Evolutionary conservation across 2,113 vertebrate species (phyloP).

Genomic region (Pachyramphus minor): DNA sequence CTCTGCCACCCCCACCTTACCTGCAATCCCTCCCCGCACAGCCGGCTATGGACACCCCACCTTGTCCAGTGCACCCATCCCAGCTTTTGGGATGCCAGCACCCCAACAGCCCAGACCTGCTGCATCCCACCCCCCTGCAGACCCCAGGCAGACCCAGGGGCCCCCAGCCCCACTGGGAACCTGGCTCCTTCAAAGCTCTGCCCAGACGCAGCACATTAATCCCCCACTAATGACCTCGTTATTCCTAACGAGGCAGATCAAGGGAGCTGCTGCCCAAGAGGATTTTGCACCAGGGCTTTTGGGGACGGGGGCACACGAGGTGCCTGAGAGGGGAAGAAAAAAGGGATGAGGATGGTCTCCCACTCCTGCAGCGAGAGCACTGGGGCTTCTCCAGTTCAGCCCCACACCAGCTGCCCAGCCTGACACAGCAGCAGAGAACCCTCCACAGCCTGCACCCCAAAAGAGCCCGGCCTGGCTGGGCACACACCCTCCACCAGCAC

Average conservation of each 20-base stretch:
- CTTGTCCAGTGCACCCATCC: not conserved
- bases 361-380: rapidly evolving
- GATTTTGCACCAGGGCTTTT: not conserved
- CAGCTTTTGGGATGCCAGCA: not conserved
- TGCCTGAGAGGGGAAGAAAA: not conserved
- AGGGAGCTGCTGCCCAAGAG: conserved; percentile 31
- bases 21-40: too few relatives aligned
- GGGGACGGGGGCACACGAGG: not conserved
- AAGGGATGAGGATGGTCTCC: not conserved
- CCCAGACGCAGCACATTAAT: conserved; percentile 18
- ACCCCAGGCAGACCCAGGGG: rapidly evolving
- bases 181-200: not conserved
- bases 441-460: not conserved
- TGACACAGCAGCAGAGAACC: not conserved
- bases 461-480: not conserved
- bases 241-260: conserved; percentile 43
- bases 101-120: not conserved
- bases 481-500: not conserved
- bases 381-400: not conserved
- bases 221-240: conserved; percentile 50
- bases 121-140: rapidly evolving
- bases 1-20: not conserved
- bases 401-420: not conserved
- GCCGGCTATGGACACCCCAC: rapidly evolving
- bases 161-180: not conserved